A percentile compares a stretch with the other conserved stretches of the same genome.
Conservation (phyloP, 2,113 vertebrate species). For the Thryonomys swinderianus region DNA sequence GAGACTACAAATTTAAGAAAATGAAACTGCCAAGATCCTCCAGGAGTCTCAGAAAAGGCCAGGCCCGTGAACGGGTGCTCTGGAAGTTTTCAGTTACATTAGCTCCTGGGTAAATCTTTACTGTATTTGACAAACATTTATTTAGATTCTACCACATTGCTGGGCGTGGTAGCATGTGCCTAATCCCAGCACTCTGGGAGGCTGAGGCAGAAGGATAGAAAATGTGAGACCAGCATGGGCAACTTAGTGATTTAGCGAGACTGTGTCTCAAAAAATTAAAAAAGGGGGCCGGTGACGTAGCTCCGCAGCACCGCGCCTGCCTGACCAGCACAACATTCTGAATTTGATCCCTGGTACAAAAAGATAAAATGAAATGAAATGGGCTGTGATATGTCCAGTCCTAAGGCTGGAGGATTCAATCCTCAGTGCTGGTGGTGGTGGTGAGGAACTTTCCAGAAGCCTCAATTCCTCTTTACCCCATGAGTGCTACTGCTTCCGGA, state of each 20-base stretch:
- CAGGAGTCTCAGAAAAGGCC: background rate
- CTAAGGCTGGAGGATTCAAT: background rate
- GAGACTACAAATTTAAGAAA: background rate
- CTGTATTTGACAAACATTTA: background rate
- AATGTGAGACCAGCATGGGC: background rate
- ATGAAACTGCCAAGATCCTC: background rate
- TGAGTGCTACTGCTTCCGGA: background rate
- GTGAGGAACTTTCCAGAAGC: background rate
- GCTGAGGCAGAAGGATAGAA: background rate
- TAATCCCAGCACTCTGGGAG: background rate
- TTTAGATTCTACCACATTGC: background rate
- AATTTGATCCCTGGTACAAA: too few relatives aligned
- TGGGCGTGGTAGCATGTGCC: background rate
- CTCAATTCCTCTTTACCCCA: background rate
- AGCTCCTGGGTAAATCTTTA: conserved; percentile 29
- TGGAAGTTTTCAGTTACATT: background rate
- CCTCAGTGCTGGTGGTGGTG: background rate
- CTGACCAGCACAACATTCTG: too few relatives aligned
- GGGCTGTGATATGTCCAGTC: background rate
- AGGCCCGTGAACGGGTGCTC: background rate
- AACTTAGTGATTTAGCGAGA: background rate
- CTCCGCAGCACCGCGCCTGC: too few relatives aligned
- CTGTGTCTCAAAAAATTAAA: background rate
- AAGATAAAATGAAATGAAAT: background rate
- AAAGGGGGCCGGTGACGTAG: too few relatives aligned